phyloP scores from a whole-genome alignment of 2,797 vertebrate species.

The Alca torda region DNA sequence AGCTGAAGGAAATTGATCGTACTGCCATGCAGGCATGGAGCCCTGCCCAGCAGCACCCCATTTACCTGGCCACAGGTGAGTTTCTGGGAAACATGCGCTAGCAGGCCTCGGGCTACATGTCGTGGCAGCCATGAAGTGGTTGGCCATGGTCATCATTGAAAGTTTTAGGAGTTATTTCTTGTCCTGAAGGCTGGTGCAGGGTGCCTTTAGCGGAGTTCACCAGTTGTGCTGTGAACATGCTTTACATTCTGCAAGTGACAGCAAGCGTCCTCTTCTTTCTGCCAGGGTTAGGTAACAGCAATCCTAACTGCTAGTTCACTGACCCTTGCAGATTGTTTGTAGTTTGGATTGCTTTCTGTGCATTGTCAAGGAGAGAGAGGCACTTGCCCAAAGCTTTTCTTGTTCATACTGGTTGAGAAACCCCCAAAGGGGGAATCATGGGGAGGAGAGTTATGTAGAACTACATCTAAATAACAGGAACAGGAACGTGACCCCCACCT shows the following conservation, averaged over 20 bases:
- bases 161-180: not conserved
- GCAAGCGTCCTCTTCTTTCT: not conserved
- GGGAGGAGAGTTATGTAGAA: not conserved
- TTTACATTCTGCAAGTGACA: not conserved
- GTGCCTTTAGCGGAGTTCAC: not conserved
- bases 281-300: not conserved
- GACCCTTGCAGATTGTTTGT: not conserved
- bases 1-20: conserved; percentile 94
- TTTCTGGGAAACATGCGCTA: not conserved
- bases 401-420: not conserved
- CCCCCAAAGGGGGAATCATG: accelerated
- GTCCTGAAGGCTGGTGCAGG: not conserved
- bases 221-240: accelerated
- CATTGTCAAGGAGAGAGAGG: not conserved
- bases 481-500: not conserved
- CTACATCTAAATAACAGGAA: not conserved
- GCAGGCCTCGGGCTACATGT: accelerated
- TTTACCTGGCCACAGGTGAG: conserved; percentile 93
- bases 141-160: accelerated
- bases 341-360: accelerated
- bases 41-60: conserved; percentile 91
- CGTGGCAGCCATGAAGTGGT: accelerated
- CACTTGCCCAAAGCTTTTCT: not conserved
- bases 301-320: accelerated
- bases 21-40: conserved; percentile 98